Base-by-base conservation (phyloP, 2,888 invertebrate species). In the Notodromas monacha region DNA sequence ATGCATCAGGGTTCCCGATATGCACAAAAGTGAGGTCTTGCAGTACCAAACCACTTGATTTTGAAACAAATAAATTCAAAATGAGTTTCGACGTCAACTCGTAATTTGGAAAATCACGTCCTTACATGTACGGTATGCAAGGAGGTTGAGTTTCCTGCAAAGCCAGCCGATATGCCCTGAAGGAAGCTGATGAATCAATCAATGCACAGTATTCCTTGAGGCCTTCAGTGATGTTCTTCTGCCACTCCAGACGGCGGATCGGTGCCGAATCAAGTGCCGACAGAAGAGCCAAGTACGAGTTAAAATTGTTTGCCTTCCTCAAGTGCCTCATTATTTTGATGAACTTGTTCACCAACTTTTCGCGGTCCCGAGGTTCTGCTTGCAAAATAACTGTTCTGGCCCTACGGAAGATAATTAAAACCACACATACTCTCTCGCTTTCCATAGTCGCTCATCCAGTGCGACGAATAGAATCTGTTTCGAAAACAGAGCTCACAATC, bases 11-110 rank as follows among this genome's bases (percentile, higher is more conserved):
- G 52, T 92, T 96, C 29, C 92, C 96, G 45, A 86, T 79, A 53
- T 96, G 79, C 29, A 96, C 84, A 51, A 96, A 96, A 11, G 96
- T 96, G 49, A 96, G 58, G 56, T 96, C 96, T 63, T 96, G 92
- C 30, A 96, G 61, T 38, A 96, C 84, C 39, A 96, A 60, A 35
- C 92, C 92, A 45, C 89, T n/a, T n/a, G n/a, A n/a, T n/a, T n/a
- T n/a, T n/a, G n/a, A n/a, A n/a, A n/a, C n/a, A n/a, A n/a, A n/a
- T n/a, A n/a, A n/a, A n/a, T n/a, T n/a, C n/a, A n/a, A n/a, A n/a
- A n/a, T n/a, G n/a, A n/a, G n/a, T n/a, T n/a, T n/a, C n/a, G n/a
- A n/a, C n/a, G n/a, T n/a, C n/a, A n/a, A n/a, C n/a, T n/a, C n/a
- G 16, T n/a, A n/a, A n/a, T n/a, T n/a, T n/a, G n/a, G n/a, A n/a